Conservation (phyloP, 1,140 invertebrate species). For the Drosophila sp. region DNA sequence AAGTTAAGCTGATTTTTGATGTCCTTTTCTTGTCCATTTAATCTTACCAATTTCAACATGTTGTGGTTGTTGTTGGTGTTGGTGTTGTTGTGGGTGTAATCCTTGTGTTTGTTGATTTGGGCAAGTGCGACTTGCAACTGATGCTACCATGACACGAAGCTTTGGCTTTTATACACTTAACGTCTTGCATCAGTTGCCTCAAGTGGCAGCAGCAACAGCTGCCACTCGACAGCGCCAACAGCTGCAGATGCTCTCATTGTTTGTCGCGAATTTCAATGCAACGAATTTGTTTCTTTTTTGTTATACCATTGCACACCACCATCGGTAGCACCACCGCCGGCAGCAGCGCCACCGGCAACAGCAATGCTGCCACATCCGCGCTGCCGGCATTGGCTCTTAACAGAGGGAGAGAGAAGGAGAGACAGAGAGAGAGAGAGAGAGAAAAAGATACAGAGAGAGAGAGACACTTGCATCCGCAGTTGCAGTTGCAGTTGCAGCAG, state of each 20-base stretch:
- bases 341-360: constrained; percentile 18
- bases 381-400: constrained; percentile 46
- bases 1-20: neutral
- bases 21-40: neutral
- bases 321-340: neutral
- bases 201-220: constrained; percentile 50
- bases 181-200: constrained; percentile 64
- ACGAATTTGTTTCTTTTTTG: neutral
- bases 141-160: constrained; percentile 60
- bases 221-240: constrained; percentile 34
- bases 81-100: constrained; percentile 37
- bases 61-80: too few relatives aligned
- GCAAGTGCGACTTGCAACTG: constrained; percentile 66
- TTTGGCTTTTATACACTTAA: constrained; percentile 71
- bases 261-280: constrained; percentile 49
- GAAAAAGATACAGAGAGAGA: constrained; percentile 9
- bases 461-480: constrained; percentile 68
- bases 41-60: constrained; percentile 78
- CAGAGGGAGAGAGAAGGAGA: neutral
- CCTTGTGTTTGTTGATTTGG: constrained; percentile 47
- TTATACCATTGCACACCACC: constrained; percentile 6
- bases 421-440: neutral
- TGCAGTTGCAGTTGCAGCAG: constrained; percentile 40
- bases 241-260: constrained; percentile 77
- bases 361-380: constrained; percentile 67